These are phyloP conservation scores for Ichneumoninae sp. DNA, from an alignment of 2,888 invertebrate genomes.

Conservation along the genomic window DNA sequence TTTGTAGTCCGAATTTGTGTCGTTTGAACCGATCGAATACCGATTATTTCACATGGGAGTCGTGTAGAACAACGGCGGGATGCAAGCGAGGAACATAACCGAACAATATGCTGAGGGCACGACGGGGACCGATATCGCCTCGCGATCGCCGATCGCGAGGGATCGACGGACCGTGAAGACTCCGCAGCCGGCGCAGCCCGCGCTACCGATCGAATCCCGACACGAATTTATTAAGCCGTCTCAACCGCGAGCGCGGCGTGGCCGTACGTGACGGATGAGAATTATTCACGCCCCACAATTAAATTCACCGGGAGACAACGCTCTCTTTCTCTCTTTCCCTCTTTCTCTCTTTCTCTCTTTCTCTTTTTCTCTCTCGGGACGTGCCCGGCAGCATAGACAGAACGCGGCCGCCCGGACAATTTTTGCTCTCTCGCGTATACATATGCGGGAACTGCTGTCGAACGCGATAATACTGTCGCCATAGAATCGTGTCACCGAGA, in stretches of 20 bases:
- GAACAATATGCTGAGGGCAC: slow-evolving; percentile 15
- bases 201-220: slow-evolving; percentile 52
- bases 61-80: not conserved
- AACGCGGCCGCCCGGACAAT: slow-evolving; percentile 20
- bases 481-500: slow-evolving; percentile 43
- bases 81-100: not conserved
- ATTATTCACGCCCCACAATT: slow-evolving; percentile 71
- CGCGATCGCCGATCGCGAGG: slow-evolving; percentile 43
- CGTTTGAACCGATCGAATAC: slow-evolving; percentile 19
- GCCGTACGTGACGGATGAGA: slow-evolving; percentile 68
- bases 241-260: slow-evolving; percentile 54
- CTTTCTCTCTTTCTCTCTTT: no score
- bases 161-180: slow-evolving; percentile 67
- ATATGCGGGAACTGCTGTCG: slow-evolving; percentile 54
- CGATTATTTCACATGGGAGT: slow-evolving; percentile 15
- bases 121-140: slow-evolving; percentile 58
- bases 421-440: slow-evolving; percentile 28
- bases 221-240: slow-evolving; percentile 77
- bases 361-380: not conserved
- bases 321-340: not conserved
- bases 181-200: slow-evolving; percentile 9
- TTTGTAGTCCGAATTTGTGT: not conserved
- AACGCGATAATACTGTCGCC: slow-evolving; percentile 64
- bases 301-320: slow-evolving; percentile 71
- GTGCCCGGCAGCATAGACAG: slow-evolving; percentile 11